Base-by-base conservation (phyloP, 2,113 vertebrate species). In the Leptosomus discolor region DNA sequence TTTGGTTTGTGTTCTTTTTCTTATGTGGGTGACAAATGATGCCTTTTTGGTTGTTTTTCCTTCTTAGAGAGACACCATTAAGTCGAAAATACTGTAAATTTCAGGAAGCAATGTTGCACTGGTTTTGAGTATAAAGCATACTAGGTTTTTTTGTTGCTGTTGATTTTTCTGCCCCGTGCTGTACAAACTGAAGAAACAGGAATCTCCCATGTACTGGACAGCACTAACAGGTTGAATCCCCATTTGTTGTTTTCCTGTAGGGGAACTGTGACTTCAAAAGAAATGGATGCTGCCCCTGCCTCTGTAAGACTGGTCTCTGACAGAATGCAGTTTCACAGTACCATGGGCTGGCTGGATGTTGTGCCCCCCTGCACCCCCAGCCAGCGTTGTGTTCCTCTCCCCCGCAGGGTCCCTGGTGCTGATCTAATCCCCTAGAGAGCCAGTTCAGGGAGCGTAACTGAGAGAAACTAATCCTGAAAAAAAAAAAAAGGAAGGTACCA, bases 341-440 rank as follows among this genome's bases (percentile, higher is more conserved):
- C 53, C 0, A 0, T 1, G 32, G 61, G 9, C 22, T 1, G 4
- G 36, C 36, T 5, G 6, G 63, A 68, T 80, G 63, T 43, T 0
- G 0, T 64, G 57, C 6, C 21, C 30, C 60, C 30, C 74, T 43
- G 51, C 37, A 54, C n/a, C 54, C 32, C 48, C 34, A 74, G 61
- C 65, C 61, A 58, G 58, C 15, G 0, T 20, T 34, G 36, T 32
- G 56, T 17, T 84, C 34, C 60, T 94, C 22, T 89, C 22, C 64
- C n/a, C 60, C 0, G 0, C 26, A 11, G 77, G 17, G 37, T 37
- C 4, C 0, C 70, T 56, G 4, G 29, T 75, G 73, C 87, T 46
- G 8, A 78, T 74, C 73, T 91, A 32, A 87, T 90, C 81, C 90
- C 5, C 2, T 64, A 50, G 93, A 61, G 48, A 41, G 41, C 4